These are phyloP conservation scores for Oxyruncus cristatus DNA, from an alignment of 2,113 vertebrate species.

Conservation along the genomic window DNA sequence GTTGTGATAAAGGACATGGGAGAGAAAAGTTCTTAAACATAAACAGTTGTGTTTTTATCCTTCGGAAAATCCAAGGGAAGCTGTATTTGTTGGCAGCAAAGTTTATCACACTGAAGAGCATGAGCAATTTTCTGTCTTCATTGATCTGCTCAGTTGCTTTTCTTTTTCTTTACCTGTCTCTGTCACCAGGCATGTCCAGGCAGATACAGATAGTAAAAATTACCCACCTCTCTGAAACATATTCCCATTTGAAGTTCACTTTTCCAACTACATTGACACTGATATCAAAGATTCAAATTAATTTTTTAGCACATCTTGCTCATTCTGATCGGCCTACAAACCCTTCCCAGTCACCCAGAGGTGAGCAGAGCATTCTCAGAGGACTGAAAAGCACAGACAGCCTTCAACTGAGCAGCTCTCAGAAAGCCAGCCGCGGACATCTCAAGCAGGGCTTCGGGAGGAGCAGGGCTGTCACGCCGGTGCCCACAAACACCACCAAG, in stretches of 20 bases:
- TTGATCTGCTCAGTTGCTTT: background rate
- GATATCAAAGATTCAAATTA: background rate
- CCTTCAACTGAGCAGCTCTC: background rate
- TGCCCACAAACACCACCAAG: fast-evolving
- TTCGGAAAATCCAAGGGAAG: background rate
- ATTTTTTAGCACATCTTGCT: background rate
- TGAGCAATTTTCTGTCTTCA: background rate
- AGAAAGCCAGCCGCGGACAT: background rate
- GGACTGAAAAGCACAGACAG: too few relatives aligned
- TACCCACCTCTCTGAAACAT: background rate
- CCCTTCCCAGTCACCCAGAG: background rate
- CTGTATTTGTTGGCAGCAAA: background rate
- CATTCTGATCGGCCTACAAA: fast-evolving
- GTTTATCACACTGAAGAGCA: background rate
- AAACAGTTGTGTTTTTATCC: slow-evolving; percentile 9
- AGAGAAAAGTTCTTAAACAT: slow-evolving; percentile 17
- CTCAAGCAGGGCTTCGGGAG: background rate
- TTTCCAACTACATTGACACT: background rate
- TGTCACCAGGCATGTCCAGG: background rate
- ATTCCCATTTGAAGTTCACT: background rate
- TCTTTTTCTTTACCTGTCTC: background rate
- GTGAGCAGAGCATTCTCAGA: too few relatives aligned
- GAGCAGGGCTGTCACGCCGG: fast-evolving
- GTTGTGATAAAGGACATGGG: slow-evolving; percentile 54
- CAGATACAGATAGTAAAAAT: background rate